Conservation (phyloP, 2,797 vertebrate species). For the Channa striata region DNA sequence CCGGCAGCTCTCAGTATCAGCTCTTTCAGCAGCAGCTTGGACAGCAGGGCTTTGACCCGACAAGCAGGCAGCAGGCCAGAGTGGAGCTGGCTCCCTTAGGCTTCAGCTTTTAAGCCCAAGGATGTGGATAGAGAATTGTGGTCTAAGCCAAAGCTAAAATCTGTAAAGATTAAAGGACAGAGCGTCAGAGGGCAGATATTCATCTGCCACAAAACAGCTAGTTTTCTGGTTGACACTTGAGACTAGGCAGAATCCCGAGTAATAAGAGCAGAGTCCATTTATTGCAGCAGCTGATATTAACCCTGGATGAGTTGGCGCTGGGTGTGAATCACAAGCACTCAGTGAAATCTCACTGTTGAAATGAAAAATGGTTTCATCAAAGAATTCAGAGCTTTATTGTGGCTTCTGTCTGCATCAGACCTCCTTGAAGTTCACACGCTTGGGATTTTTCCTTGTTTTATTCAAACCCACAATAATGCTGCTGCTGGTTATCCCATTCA, state of each 20-base stretch:
- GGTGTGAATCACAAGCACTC: conserved; percentile 24
- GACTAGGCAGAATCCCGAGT: not conserved
- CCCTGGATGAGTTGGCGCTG: conserved; percentile 20
- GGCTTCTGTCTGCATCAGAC: conserved; percentile 41
- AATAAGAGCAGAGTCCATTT: conserved; percentile 7
- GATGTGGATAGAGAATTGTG: conserved; percentile 25
- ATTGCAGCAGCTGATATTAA: conserved; percentile 6
- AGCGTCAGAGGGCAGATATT: conserved; percentile 24
- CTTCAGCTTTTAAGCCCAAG: conserved; percentile 17
- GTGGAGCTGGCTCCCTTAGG: conserved; percentile 22
- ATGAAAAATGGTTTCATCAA: conserved; percentile 47
- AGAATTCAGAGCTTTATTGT: conserved; percentile 56
- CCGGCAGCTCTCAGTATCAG: conserved; percentile 43
- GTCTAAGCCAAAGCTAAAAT: conserved; percentile 33
- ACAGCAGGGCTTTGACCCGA: conserved; percentile 61
- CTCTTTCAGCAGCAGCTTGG: conserved; percentile 56
- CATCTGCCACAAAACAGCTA: not conserved
- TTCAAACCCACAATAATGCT: conserved; percentile 51
- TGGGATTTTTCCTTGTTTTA: conserved; percentile 26
- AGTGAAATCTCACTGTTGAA: conserved; percentile 35
- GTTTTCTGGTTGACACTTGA: conserved; percentile 2
- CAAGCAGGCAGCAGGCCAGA: conserved; percentile 54
- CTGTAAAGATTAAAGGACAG: conserved; percentile 33
- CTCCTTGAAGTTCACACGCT: conserved; percentile 68
- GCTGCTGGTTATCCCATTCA: conserved; percentile 56